These are phyloP conservation scores for Notolabrus celidotus DNA, from an alignment of 2,797 vertebrate species.

Conservation along the genomic window DNA sequence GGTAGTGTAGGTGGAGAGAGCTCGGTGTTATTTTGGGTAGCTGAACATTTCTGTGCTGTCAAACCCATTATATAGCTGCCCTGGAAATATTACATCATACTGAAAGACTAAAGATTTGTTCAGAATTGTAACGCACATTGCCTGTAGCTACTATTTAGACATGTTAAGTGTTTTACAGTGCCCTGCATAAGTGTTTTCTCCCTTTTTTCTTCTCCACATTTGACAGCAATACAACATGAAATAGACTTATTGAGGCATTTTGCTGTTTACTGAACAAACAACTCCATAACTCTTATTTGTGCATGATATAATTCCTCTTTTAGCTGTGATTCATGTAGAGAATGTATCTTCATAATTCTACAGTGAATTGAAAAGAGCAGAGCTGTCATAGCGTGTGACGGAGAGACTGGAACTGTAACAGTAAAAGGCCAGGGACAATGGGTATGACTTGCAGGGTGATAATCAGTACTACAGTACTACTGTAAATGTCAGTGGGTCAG, in stretches of 20 bases:
- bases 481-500: conserved; percentile 76
- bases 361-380: conserved; percentile 2
- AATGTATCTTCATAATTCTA: no score
- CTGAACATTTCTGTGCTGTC: conserved; percentile 61
- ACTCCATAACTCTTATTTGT: no score
- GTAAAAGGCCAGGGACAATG: conserved; percentile 27
- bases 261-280: neutral
- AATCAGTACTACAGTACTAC: conserved; percentile 33
- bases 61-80: conserved; percentile 63
- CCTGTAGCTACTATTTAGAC: neutral
- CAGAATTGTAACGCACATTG: neutral
- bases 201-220: neutral
- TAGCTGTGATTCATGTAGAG: neutral
- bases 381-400: neutral
- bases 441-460: conserved; percentile 27
- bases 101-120: conserved; percentile 19
- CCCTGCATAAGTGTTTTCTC: neutral
- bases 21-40: conserved; percentile 69
- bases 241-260: neutral
- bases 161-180: neutral
- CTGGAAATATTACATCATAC: conserved; percentile 66
- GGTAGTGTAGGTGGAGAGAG: conserved; percentile 68
- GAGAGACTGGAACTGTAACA: conserved; percentile 4
- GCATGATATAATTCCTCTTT: no score
- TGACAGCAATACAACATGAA: neutral